These are phyloP conservation scores for Alethe castanea DNA, from an alignment of 2,113 vertebrate genomes.

Conservation along the genomic window DNA sequence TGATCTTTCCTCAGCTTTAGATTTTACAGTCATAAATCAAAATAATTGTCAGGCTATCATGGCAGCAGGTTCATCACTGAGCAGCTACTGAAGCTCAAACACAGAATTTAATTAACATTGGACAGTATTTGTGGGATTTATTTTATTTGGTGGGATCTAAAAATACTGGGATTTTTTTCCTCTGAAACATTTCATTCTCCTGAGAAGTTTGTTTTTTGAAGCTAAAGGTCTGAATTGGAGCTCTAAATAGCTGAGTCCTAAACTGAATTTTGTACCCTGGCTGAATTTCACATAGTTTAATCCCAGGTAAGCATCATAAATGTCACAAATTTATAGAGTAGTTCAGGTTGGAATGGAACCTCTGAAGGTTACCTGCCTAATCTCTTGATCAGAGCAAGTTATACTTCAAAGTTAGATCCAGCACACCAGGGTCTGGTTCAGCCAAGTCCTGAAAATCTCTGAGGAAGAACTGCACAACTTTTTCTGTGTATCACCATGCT, in stretches of 20 bases:
- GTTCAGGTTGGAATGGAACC: neutral
- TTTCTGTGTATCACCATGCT: neutral
- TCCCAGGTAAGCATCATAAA: neutral
- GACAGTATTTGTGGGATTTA: neutral
- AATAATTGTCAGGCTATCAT: neutral
- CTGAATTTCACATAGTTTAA: neutral
- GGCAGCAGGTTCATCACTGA: neutral
- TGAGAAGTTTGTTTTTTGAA: neutral
- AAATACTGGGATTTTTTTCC: neutral
- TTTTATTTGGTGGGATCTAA: neutral
- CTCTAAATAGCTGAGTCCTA: neutral
- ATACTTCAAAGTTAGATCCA: neutral
- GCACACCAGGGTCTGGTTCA: neutral
- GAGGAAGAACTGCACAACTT: neutral
- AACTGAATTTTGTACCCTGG: neutral
- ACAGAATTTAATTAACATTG: slow-evolving; percentile 19
- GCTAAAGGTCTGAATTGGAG: neutral
- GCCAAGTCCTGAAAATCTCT: neutral
- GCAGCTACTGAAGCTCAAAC: neutral
- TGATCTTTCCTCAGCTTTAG: neutral
- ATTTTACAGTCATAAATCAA: neutral
- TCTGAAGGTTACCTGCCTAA: neutral
- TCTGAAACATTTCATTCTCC: neutral
- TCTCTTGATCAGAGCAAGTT: neutral
- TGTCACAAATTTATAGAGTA: neutral